Base-by-base conservation (phyloP, 2,113 vertebrate species). In the Cottus gobio region DNA sequence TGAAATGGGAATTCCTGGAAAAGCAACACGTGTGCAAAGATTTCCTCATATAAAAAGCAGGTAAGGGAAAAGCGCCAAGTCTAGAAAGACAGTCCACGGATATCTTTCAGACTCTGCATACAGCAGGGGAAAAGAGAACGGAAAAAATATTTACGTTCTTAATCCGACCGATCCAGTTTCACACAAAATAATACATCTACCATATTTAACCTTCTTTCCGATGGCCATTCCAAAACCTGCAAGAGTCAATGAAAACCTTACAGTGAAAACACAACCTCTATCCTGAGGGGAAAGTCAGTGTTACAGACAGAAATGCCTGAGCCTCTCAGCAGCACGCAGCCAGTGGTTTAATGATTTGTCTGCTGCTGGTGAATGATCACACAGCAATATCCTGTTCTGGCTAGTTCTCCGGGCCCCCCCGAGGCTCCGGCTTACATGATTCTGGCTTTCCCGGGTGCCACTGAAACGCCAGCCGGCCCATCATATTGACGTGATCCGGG, bases 281-380 rank as follows among this genome's bases (percentile, higher is more conserved):
- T 74, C 73, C 77, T 24, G 76, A 13, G 78, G 44, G 80, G 56
- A 82, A 86, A 85, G 80, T 73, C 78, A 69, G 79, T 16, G 37
- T 52, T 69, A 77, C 83, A 67, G 79, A 86, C 71, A 85, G 72
- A 84, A 79, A 80, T 56, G 77, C 30, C 82, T 60, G 36, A 58
- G 64, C 64, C 5, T 28, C 84, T 81, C 42, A 60, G 79, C 37
- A 24, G 90, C 84, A 81, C 37, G 66, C 85, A 80, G 87, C 85
- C 74, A 61, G 39, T 31, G 79, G 87, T 89, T 93, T 90, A 94
- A 93, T 91, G 87, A 93, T 93, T 92, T 84, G 86, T 91, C 91
- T 88, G 80, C 87, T 79, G 85, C 85, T 92, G 83, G 89, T 92
- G 85, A 91, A 91, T 83, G 85, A 90, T 90, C 89, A 86, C 88